Percentiles rank a stretch among this genome's conserved stretches.
Evolutionary conservation across 2,113 vertebrate species (phyloP).

Genomic region (Laticauda laticaudata): DNA sequence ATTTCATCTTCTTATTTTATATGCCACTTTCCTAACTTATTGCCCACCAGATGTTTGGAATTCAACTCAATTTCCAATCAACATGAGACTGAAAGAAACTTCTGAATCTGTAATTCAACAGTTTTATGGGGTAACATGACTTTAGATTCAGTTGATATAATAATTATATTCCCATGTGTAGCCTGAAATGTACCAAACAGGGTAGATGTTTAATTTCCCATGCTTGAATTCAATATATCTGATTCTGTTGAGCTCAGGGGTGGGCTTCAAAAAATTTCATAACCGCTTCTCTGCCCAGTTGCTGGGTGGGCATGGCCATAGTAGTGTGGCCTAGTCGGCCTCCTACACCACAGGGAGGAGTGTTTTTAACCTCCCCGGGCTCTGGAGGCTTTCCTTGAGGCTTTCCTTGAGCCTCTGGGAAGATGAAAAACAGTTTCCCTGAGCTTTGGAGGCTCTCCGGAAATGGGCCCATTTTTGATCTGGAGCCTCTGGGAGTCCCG

Average conservation of each 20-base stretch:
- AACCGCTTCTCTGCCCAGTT: too few relatives aligned
- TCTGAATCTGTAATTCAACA: background rate
- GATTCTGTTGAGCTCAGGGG: background rate
- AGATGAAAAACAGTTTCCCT: too few relatives aligned
- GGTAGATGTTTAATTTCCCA: background rate
- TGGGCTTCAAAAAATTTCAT: too few relatives aligned
- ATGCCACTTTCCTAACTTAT: background rate
- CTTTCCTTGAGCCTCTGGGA: too few relatives aligned
- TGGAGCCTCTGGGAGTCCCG: too few relatives aligned
- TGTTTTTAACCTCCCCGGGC: too few relatives aligned
- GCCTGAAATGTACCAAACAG: background rate
- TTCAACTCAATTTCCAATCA: background rate
- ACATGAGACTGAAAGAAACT: background rate
- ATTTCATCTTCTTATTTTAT: constrained; percentile 16
- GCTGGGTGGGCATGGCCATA: too few relatives aligned
- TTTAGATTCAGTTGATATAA: background rate
- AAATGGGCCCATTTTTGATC: too few relatives aligned
- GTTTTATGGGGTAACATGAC: background rate
- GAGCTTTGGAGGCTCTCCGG: too few relatives aligned
- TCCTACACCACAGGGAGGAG: too few relatives aligned
- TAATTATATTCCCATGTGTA: background rate
- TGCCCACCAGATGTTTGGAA: background rate
- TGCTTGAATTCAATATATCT: background rate
- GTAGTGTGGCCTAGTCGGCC: too few relatives aligned
- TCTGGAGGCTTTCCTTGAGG: too few relatives aligned